These are phyloP conservation scores for Chlamydotis undulata DNA, from an alignment of 2,113 vertebrate species.

Conservation along the genomic window DNA sequence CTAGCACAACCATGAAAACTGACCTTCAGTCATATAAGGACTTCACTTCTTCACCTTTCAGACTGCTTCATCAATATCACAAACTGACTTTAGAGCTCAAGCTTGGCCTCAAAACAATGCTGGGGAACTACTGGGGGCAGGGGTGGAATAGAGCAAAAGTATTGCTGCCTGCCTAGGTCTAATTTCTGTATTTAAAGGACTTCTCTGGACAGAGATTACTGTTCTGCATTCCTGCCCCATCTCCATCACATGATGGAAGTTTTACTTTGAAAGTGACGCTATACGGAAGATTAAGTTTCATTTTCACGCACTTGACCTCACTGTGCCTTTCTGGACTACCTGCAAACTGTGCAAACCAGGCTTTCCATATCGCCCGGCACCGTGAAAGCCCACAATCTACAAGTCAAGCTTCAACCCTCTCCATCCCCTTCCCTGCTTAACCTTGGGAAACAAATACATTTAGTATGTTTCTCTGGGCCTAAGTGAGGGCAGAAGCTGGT, in stretches of 20 bases:
- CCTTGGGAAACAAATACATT: background rate
- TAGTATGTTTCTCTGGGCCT: background rate
- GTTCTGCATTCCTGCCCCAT: background rate
- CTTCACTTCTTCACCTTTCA: background rate
- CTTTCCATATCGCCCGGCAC: background rate
- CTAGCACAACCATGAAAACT: background rate
- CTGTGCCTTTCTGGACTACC: background rate
- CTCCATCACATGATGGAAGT: background rate
- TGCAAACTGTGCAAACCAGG: background rate
- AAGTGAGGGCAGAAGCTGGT: background rate
- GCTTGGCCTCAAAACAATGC: background rate
- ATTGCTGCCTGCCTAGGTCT: background rate
- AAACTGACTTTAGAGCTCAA: background rate
- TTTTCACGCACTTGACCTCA: background rate
- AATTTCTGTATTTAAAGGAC: background rate
- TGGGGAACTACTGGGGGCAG: accelerated
- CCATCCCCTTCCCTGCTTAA: background rate
- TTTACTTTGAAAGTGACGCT: background rate
- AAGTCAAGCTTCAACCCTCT: background rate
- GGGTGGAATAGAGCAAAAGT: background rate
- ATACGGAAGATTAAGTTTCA: background rate
- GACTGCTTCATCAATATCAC: background rate
- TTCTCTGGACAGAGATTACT: background rate
- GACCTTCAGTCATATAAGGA: background rate
- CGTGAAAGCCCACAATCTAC: background rate